Conservation (phyloP, 1,140 invertebrate species). For the Oreohelix idahoensis region DNA sequence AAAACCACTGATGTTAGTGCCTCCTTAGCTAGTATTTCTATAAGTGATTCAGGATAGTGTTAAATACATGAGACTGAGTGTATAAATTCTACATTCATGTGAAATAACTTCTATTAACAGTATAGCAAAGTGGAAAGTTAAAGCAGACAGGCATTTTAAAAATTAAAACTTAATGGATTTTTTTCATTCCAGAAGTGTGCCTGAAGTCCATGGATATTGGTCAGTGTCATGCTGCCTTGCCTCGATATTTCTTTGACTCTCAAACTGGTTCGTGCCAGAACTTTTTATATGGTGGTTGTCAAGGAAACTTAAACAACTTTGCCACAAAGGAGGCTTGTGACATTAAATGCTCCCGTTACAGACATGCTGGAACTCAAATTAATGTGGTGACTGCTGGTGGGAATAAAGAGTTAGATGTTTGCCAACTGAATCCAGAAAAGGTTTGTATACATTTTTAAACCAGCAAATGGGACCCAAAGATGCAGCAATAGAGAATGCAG, state of each 20-base stretch:
- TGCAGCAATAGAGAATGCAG: too few relatives aligned
- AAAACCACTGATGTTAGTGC: too few relatives aligned
- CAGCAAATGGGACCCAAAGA: too few relatives aligned
- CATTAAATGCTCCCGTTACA: constrained; percentile 42
- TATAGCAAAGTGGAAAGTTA: too few relatives aligned
- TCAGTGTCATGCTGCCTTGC: constrained; percentile 56
- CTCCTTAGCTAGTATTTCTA: too few relatives aligned
- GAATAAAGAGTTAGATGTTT: background rate
- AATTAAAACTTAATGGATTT: too few relatives aligned
- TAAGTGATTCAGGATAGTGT: too few relatives aligned
- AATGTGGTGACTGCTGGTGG: background rate
- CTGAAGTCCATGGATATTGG: constrained; percentile 48
- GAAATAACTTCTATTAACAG: too few relatives aligned
- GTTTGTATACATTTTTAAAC: background rate
- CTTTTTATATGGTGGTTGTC: constrained; percentile 77
- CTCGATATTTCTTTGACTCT: constrained; percentile 75
- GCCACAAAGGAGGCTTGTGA: constrained; percentile 50
- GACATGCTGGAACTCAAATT: background rate
- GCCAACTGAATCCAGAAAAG: constrained; percentile 14
- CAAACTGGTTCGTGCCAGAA: constrained; percentile 71
- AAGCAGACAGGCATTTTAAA: too few relatives aligned
- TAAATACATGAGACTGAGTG: too few relatives aligned
- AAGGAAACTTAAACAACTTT: constrained; percentile 78
- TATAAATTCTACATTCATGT: too few relatives aligned
- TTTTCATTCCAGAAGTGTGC: constrained; percentile 51